phyloP scores from a whole-genome alignment of 2,888 invertebrate species.

The Hirudinaria manillensis region DNA sequence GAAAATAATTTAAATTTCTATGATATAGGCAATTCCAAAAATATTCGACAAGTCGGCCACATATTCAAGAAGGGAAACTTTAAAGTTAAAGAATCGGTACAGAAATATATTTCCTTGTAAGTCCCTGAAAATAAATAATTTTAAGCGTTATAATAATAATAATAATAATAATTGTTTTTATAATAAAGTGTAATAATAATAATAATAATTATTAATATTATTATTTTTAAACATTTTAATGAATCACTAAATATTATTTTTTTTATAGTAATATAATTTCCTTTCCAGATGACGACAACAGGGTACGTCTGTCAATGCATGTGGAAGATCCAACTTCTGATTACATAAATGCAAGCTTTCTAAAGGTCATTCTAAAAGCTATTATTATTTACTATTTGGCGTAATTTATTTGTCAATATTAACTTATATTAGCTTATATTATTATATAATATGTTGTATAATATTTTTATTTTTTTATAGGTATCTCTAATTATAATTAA shows the following conservation, averaged over 20 bases:
- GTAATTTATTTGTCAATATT: no score
- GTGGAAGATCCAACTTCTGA: neutral
- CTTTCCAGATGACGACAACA: neutral
- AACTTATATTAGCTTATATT: no score
- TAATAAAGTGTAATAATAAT: no score
- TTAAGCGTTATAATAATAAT: no score
- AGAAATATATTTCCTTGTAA: constrained; percentile 1
- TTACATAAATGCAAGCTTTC: constrained; percentile 2
- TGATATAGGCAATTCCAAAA: neutral
- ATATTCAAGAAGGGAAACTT: neutral
- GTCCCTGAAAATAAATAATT: neutral
- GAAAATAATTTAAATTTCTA: neutral
- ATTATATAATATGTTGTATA: no score
- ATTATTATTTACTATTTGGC: no score
- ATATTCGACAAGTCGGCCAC: neutral
- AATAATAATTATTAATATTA: no score
- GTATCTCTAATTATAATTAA: no score
- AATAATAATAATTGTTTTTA: no score
- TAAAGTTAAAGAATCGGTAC: neutral
- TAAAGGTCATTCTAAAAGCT: neutral
- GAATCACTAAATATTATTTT: neutral
- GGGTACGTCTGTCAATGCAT: neutral
- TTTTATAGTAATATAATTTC: neutral
- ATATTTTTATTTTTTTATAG: no score
- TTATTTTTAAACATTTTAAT: neutral